Evolutionary conservation across 2,797 vertebrate genomes (phyloP).

Genomic region (Epinephelus malabaricus): DNA sequence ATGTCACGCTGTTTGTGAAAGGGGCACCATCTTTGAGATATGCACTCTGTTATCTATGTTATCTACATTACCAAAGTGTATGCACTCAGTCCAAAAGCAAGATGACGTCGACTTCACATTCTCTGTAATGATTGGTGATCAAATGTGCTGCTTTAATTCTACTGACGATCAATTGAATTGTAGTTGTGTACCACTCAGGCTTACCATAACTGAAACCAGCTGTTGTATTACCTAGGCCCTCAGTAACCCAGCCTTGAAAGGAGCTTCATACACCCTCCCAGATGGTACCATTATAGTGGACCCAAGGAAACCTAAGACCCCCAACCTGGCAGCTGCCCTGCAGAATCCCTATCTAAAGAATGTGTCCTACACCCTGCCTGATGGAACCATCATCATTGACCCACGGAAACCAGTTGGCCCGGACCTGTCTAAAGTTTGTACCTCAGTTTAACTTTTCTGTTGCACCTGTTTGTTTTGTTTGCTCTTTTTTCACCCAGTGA

Average conservation of each 20-base stretch:
- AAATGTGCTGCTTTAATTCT: slow-evolving; percentile 25
- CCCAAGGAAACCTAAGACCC: slow-evolving; percentile 80
- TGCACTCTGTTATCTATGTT: too few species aligned
- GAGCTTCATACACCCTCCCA: slow-evolving; percentile 80
- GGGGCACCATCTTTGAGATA: too few species aligned
- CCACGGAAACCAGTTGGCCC: slow-evolving; percentile 77
- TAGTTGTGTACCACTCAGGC: slow-evolving; percentile 6
- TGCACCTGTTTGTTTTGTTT: not conserved
- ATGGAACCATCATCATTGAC: slow-evolving; percentile 85
- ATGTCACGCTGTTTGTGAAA: too few species aligned
- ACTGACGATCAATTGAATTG: not conserved
- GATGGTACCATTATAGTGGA: slow-evolving; percentile 86
- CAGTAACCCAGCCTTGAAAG: slow-evolving; percentile 82
- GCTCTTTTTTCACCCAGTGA: not conserved
- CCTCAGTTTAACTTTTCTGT: slow-evolving; percentile 1
- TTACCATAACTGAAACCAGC: slow-evolving; percentile 11
- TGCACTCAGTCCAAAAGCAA: too few species aligned
- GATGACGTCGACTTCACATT: too few species aligned
- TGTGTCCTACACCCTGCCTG: slow-evolving; percentile 81
- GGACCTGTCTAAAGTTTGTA: slow-evolving; percentile 74
- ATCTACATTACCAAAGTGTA: too few species aligned
- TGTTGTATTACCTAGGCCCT: slow-evolving; percentile 76
- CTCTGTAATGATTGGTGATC: not conserved
- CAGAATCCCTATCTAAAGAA: slow-evolving; percentile 81
- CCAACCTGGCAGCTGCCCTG: slow-evolving; percentile 77